phyloP scores from a whole-genome alignment of 2,888 invertebrate species.

The Sthenelais limicola region DNA sequence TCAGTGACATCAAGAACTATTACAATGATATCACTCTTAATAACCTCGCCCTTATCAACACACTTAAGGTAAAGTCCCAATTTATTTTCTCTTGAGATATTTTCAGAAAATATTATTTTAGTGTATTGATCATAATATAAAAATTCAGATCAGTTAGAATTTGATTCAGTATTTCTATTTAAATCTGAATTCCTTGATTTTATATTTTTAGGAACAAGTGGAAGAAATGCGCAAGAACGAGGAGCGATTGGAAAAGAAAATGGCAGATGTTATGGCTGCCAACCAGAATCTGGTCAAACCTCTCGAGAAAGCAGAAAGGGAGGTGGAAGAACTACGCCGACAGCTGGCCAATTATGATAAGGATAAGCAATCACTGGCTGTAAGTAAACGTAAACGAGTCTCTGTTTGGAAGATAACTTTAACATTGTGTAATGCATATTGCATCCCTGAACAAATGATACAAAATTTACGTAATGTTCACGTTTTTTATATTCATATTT shows the following conservation, averaged over 20 bases:
- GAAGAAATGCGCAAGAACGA: conserved; percentile 77
- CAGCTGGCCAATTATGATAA: conserved; percentile 89
- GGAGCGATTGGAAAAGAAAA: conserved; percentile 82
- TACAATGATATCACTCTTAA: conserved; percentile 95
- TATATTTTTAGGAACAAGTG: conserved; percentile 67
- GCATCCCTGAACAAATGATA: too few species aligned
- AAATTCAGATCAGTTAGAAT: too few species aligned
- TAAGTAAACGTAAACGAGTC: too few species aligned
- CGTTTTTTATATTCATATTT: too few species aligned
- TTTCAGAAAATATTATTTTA: background rate
- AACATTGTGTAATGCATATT: too few species aligned
- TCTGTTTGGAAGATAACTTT: too few species aligned
- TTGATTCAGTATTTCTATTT: background rate
- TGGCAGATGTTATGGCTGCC: conserved; percentile 80
- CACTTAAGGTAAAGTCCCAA: conserved; percentile 81
- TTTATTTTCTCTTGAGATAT: too few species aligned
- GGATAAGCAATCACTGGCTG: conserved; percentile 82
- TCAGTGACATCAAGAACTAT: conserved; percentile 92
- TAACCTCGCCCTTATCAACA: conserved; percentile 91
- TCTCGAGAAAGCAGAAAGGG: conserved; percentile 79
- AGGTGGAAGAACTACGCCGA: conserved; percentile 82
- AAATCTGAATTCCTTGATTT: background rate
- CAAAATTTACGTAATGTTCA: too few species aligned
- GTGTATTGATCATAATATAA: too few species aligned
- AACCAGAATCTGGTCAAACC: conserved; percentile 84